Conservation (phyloP, 2,113 vertebrate genomes). For the Rattus norvegicus region DNA sequence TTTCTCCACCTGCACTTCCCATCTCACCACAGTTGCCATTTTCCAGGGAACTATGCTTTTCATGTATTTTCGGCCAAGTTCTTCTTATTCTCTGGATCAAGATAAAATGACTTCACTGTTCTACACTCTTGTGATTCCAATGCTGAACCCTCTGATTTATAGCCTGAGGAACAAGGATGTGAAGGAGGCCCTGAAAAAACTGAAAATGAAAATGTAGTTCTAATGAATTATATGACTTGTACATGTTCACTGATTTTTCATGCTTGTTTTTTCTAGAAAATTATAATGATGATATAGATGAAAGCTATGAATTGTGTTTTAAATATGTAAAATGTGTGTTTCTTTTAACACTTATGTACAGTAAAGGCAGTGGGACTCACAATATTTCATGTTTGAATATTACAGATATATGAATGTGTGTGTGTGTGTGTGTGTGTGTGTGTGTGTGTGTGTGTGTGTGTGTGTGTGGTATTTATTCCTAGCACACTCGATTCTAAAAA, state of each 20-base stretch:
- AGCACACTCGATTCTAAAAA: background rate
- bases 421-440: too few relatives aligned
- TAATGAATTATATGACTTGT: background rate
- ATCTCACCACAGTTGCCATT: constrained; percentile 1
- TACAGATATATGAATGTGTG: too few relatives aligned
- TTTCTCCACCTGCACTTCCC: constrained; percentile 33
- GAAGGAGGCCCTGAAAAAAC: background rate
- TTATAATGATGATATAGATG: background rate
- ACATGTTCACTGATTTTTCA: background rate
- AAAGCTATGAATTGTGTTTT: background rate
- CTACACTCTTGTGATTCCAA: constrained; percentile 34
- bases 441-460: too few relatives aligned
- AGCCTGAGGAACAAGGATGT: constrained; percentile 24
- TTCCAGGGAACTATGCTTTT: constrained; percentile 48
- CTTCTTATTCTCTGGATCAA: background rate
- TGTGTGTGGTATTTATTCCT: too few relatives aligned
- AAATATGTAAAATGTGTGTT: background rate
- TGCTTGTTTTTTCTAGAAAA: background rate
- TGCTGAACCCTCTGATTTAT: constrained; percentile 37
- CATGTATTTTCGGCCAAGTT: constrained; percentile 34
- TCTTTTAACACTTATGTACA: background rate
- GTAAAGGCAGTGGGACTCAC: background rate
- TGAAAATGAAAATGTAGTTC: background rate
- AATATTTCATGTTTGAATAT: background rate
- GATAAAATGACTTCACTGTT: constrained; percentile 43